Evolutionary conservation across 1,140 invertebrate species (phyloP).

Genomic region (Drosophila tropicalis): DNA sequence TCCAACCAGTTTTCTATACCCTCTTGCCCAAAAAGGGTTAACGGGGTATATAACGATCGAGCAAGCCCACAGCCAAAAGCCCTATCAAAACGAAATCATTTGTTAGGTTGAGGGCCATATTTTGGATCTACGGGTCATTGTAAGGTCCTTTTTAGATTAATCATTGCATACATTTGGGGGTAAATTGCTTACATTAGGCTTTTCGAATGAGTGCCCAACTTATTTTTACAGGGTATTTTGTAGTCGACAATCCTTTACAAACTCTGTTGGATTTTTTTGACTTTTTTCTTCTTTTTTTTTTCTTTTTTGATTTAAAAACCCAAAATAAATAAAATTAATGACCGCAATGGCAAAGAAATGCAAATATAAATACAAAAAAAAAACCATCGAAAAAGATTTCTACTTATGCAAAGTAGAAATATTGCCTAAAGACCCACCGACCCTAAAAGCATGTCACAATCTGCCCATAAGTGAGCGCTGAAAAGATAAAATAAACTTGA

Average conservation of each 20-base stretch:
- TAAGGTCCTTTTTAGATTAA: no score
- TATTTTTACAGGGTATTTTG: neutral
- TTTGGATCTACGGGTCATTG: no score
- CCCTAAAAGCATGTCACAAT: slow-evolving; percentile 80
- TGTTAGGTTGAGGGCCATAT: no score
- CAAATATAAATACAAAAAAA: slow-evolving; percentile 71
- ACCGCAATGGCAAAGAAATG: slow-evolving; percentile 76
- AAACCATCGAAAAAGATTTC: slow-evolving; percentile 63
- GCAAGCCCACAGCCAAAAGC: neutral
- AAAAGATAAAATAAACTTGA: neutral
- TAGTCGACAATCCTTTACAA: neutral
- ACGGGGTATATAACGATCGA: neutral
- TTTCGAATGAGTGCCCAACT: no score
- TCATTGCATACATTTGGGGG: no score
- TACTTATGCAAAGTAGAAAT: slow-evolving; percentile 82
- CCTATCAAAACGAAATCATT: neutral
- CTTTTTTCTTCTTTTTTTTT: neutral
- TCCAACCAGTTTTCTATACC: slow-evolving; percentile 54
- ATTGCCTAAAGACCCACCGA: slow-evolving; percentile 75
- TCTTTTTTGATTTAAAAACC: slow-evolving; percentile 52
- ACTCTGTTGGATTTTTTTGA: neutral
- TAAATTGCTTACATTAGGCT: no score
- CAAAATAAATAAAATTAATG: slow-evolving; percentile 77
- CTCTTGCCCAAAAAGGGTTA: neutral
- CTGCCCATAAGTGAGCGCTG: slow-evolving; percentile 40